phyloP scores from a whole-genome alignment of 2,888 invertebrate species.

The Brenthis ino region DNA sequence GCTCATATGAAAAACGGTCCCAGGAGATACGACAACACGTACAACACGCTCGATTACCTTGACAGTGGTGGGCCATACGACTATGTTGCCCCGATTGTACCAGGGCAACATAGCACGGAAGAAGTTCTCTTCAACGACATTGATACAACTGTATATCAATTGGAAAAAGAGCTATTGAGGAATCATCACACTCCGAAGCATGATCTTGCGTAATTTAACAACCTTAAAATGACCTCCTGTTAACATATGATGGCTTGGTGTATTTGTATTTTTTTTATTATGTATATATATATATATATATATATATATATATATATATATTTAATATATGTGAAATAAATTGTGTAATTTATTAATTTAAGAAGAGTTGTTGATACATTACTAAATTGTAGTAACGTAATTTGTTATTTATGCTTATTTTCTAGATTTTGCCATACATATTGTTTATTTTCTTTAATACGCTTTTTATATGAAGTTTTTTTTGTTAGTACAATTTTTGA shows the following conservation, averaged over 20 bases:
- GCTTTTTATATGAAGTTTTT: no score
- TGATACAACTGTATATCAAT: slow-evolving; percentile 51
- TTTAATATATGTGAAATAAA: no score
- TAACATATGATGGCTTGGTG: slow-evolving; percentile 29
- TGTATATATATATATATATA: neutral
- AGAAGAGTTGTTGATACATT: no score
- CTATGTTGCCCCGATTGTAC: slow-evolving; percentile 47
- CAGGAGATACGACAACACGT: slow-evolving; percentile 78
- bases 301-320: neutral
- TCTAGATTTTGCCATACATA: no score
- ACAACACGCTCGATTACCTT: slow-evolving; percentile 58
- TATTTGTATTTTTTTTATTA: slow-evolving; percentile 7
- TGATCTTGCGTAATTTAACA: neutral
- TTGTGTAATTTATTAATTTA: no score
- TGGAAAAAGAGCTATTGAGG: slow-evolving; percentile 64
- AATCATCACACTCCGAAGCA: slow-evolving; percentile 60
- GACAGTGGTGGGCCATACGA: slow-evolving; percentile 37
- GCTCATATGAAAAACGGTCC: slow-evolving; percentile 82
- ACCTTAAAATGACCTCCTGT: slow-evolving; percentile 23
- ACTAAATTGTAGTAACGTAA: no score
- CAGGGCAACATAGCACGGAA: slow-evolving; percentile 49
- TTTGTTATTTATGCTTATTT: no score
- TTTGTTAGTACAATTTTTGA: no score
- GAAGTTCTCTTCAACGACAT: slow-evolving; percentile 46
- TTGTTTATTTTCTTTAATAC: no score